Evolutionary conservation across 2,888 invertebrate species (phyloP), one percentile per base, ranked within the genome.

Genomic region (Megamerina dolium): DNA sequence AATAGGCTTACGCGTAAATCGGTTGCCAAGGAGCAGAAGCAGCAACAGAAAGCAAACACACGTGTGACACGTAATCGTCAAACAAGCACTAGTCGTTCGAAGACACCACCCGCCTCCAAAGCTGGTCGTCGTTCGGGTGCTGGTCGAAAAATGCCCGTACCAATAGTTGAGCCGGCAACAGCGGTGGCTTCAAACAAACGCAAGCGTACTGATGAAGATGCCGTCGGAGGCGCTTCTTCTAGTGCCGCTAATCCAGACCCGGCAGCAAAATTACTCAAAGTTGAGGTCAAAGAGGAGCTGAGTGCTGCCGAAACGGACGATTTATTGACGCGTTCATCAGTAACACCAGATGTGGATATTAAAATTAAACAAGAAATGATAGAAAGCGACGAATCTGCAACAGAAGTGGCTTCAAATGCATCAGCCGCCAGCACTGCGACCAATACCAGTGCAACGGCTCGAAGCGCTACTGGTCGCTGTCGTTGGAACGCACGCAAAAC

Each of bases 1-100:
- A 68, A 67, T 40, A 57, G 68, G n/a, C 54, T 63, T 8, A 70
- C 70, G 8, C 66, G 69, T 31, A 69, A 70, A 35, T 54, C 69
- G 1, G 54, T 63, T 9, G 66, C 62, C 16, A 58, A 63, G 49
- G 23, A 23, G 10, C 6, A 23, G 10, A 65, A 61, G 16, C 63
- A 66, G 46, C 59, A 60, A 43, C 58, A 55, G 2, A 47, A 42
- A n/a, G 57, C 52, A 33, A 65, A 59, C 26, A 66, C 66, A 1
- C 61, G 67, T 10, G 52, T 68, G 13, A 69, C 68, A 6, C 60
- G 69, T 31, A 67, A 67, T 34, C 61, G 58, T 9, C 55, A 56
- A 46, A 44, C 45, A 9, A 52, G 48, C 41, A 48, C 50, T 12
- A 37, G 30, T 32, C 58, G 59, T 40, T 48, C 60, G 5, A 58